These are phyloP conservation scores for Synanceia verrucosa DNA, from an alignment of 2,797 vertebrate genomes.

Conservation along the genomic window DNA sequence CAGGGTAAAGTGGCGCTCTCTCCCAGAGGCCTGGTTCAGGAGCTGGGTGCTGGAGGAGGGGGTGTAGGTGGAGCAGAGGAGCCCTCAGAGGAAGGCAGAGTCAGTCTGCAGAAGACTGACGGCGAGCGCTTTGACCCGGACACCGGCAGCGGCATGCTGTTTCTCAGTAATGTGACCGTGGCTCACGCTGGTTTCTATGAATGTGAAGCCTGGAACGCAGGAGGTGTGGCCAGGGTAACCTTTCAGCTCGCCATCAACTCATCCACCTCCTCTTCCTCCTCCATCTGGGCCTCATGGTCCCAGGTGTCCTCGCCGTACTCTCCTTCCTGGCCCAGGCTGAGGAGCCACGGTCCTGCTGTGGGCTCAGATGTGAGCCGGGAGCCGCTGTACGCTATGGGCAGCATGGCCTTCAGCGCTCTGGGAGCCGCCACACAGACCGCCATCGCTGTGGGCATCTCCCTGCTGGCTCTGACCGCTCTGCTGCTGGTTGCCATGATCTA, in stretches of 20 bases:
- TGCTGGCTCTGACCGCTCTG: constrained; percentile 88
- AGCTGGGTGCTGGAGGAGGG: constrained; percentile 68
- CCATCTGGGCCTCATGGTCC: constrained; percentile 84
- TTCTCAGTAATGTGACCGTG: constrained; percentile 89
- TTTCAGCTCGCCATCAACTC: constrained; percentile 90
- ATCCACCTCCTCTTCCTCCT: constrained; percentile 82
- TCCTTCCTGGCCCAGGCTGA: constrained; percentile 68
- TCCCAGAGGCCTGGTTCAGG: constrained; percentile 79
- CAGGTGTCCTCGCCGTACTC: constrained; percentile 61
- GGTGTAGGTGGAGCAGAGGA: constrained; percentile 34
- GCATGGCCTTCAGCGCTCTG: constrained; percentile 91
- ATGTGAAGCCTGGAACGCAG: constrained; percentile 92
- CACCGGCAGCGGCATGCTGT: constrained; percentile 91
- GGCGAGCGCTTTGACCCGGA: constrained; percentile 83
- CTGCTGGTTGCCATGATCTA: constrained; percentile 90
- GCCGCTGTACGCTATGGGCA: constrained; percentile 85
- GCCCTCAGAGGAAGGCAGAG: constrained; percentile 51
- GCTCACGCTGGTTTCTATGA: constrained; percentile 91
- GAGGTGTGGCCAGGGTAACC: constrained; percentile 85
- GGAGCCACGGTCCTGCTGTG: constrained; percentile 65
- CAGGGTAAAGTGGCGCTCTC: constrained; percentile 79
- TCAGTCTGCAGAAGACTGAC: constrained; percentile 68
- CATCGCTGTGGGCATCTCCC: constrained; percentile 89
- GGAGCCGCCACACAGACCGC: constrained; percentile 89
- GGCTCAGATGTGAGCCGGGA: constrained; percentile 84